phyloP scores from a whole-genome alignment of 2,113 vertebrate species.

The Halcyon senegalensis region DNA sequence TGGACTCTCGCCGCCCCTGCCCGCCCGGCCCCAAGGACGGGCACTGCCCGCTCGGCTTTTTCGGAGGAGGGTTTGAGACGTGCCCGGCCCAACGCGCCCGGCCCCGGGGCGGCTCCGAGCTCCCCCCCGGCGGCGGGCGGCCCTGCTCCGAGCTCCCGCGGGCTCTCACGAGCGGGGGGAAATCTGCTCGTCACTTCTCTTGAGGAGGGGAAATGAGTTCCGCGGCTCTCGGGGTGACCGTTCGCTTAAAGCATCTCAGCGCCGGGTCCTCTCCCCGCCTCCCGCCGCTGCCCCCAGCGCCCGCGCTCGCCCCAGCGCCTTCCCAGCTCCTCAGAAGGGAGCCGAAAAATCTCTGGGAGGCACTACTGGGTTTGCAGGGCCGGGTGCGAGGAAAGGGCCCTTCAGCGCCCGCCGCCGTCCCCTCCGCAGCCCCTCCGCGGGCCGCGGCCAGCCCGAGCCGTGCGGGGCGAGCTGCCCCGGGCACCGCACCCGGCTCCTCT shows the following conservation, averaged over 20 bases:
- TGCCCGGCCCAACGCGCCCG: not conserved
- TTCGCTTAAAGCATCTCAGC: not conserved
- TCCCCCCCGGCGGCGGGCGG: not conserved
- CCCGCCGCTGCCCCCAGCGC: not conserved
- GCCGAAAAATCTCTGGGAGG: not conserved
- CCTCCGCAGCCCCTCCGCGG: not conserved
- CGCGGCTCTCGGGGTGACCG: not conserved
- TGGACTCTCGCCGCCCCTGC: not conserved
- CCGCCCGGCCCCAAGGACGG: not conserved
- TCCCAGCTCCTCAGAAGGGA: not conserved
- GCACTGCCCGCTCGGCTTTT: not conserved
- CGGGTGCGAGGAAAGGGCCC: not conserved
- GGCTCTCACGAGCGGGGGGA: not conserved
- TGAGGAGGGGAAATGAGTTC: not conserved
- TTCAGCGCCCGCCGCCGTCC: not conserved
- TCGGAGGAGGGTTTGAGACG: not conserved
- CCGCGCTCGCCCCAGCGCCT: not conserved
- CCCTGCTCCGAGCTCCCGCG: not conserved
- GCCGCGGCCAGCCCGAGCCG: not conserved
- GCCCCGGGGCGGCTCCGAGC: not conserved
- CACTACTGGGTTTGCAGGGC: not conserved
- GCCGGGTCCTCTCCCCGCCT: not conserved
- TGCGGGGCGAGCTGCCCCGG: not conserved
- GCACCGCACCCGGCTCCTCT: not conserved
- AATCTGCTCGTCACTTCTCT: not conserved